A percentile compares a stretch with the other conserved stretches of the same genome.
phyloP scores from a whole-genome alignment of 2,797 vertebrate genomes.

The Brotula barbata region DNA sequence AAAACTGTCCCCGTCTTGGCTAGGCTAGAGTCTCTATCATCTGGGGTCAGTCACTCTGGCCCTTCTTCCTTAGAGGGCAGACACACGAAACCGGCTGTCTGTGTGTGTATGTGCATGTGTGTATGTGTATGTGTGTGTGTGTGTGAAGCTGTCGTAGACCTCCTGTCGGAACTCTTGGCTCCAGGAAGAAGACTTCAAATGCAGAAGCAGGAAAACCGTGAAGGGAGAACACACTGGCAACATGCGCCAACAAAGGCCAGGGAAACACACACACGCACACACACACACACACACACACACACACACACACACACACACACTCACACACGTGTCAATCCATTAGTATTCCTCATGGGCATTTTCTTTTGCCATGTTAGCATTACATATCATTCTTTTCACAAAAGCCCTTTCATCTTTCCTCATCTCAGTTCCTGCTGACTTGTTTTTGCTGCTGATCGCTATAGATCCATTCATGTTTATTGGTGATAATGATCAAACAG shows the following conservation, averaged over 20 bases:
- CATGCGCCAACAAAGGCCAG: conserved; percentile 22
- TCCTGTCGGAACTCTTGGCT: conserved; percentile 66
- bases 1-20: conserved; percentile 74
- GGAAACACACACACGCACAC: conserved; percentile 12
- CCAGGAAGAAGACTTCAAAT: conserved; percentile 81
- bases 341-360: conserved; percentile 7
- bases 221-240: conserved; percentile 48
- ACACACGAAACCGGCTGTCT: conserved; percentile 10
- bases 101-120: too few species aligned
- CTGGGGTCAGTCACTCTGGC: conserved; percentile 71
- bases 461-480: conserved; percentile 50
- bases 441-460: conserved; percentile 50
- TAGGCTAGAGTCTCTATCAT: conserved; percentile 66
- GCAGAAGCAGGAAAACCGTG: conserved; percentile 63
- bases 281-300: conserved; percentile 4
- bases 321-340: conserved; percentile 22
- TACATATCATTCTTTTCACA: conserved; percentile 13
- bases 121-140: too few species aligned
- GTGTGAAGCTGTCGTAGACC: conserved; percentile 42
- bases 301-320: conserved; percentile 37
- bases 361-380: conserved; percentile 46
- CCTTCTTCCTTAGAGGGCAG: conserved; percentile 70
- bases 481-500: conserved; percentile 43
- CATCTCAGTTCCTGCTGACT: conserved; percentile 36
- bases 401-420: conserved; percentile 31